phyloP scores from a whole-genome alignment of 2,888 invertebrate genomes.

The Philereme transversata region DNA sequence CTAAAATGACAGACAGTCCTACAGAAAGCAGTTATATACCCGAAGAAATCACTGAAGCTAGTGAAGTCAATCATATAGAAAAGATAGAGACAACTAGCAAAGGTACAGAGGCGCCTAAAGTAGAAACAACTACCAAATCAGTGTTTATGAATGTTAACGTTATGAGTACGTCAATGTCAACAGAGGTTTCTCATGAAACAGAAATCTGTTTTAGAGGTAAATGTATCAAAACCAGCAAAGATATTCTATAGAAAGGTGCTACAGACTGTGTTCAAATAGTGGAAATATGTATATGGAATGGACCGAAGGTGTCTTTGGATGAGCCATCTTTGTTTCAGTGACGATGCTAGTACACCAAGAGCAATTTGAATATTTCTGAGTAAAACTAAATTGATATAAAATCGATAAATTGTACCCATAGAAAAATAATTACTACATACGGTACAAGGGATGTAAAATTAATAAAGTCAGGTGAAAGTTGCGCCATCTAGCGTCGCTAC shows the following conservation, averaged over 20 bases:
- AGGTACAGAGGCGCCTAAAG: constrained; percentile 43
- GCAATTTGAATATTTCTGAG: background rate
- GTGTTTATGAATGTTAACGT: constrained; percentile 80
- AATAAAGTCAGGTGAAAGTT: background rate
- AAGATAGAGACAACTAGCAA: constrained; percentile 33
- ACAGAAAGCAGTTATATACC: constrained; percentile 71
- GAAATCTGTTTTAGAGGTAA: constrained; percentile 94
- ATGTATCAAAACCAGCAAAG: constrained; percentile 88
- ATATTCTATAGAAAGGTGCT: constrained; percentile 67
- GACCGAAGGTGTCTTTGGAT: constrained; percentile 11
- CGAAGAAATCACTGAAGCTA: constrained; percentile 68
- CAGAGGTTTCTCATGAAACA: constrained; percentile 92
- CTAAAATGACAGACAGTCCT: constrained; percentile 46
- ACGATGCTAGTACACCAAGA: background rate
- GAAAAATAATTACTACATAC: background rate
- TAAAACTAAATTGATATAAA: too few species aligned
- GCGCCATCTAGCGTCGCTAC: constrained; percentile 19
- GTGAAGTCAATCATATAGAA: constrained; percentile 37
- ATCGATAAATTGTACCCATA: too few species aligned
- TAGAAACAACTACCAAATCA: constrained; percentile 65
- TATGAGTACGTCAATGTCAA: constrained; percentile 90
- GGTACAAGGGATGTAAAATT: background rate
- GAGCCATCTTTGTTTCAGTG: constrained; percentile 3
- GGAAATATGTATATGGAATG: constrained; percentile 37
- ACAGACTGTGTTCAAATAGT: constrained; percentile 69